Evolutionary conservation across 2,113 vertebrate genomes (phyloP), one percentile per base, ranked within the genome.

Genomic region (Hydrolagus affinis): DNA sequence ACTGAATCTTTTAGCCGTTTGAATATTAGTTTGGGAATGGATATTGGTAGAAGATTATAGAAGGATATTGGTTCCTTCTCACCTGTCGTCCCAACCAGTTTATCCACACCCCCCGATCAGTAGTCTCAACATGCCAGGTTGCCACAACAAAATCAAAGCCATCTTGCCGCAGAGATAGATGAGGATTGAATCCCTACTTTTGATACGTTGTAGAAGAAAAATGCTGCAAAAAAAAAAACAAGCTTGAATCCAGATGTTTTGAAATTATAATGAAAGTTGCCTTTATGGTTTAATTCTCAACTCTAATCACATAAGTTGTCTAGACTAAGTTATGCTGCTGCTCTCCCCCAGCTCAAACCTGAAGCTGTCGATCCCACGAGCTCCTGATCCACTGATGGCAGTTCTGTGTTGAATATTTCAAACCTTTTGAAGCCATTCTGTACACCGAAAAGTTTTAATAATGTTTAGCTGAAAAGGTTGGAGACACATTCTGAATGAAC

Each of bases 211-310:
- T 15, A 44, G 30, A 74, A 75, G 56, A 75, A 56, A 21, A 9
- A 17, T 44, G 44, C 14, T 74, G 30, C 30, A 74, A 75, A 56
- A 56, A 75, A 17, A 75, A 75, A 75, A 19, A 75, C 56, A 3
- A 57, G 32, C 32, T 56, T 56, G 73, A 75, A 75, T 75, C 73
- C 32, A 75, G 73, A 56, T 75, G 73, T 75, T 75, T 75, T 19
- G 73, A 75, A 44, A 57, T 75, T 75, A 19, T 56, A 21, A 44
- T 75, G 73, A n/a, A 21, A 75, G 21, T 19, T 75, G 73, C 21
- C 73, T 75, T 75, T 75, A 11, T 30, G 32, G 19, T 44, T 75
- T 75, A 30, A n/a, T 32, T 74, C 30, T 44, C 30, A 77, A 21
- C 23, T 78, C 56, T 25, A 4, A 60, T 25, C 56, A 8, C 21